These are phyloP conservation scores for Tenebrosternarchus preto DNA, from an alignment of 2,113 vertebrate genomes.

Conservation along the genomic window DNA sequence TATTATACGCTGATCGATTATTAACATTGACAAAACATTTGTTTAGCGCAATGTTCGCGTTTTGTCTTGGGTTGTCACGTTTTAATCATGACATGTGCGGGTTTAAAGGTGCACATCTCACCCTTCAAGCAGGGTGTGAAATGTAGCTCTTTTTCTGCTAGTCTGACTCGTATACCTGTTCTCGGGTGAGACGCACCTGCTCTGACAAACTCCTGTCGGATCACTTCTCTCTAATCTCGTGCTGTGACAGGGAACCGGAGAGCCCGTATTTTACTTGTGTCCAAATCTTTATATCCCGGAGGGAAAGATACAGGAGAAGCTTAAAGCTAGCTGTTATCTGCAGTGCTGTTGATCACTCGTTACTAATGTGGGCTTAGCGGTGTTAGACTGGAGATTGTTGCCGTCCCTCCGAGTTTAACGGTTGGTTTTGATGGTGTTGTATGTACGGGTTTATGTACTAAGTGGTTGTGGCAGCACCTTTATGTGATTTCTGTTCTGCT, in stretches of 20 bases:
- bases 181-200: constrained; percentile 48
- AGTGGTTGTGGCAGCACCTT: too few relatives aligned
- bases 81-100: too few relatives aligned
- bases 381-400: background rate
- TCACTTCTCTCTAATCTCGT: constrained; percentile 72
- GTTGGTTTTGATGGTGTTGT: too few relatives aligned
- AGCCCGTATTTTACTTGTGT: constrained; percentile 72
- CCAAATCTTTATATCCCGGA: constrained; percentile 64
- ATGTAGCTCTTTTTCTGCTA: constrained; percentile 71
- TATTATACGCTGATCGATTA: too few relatives aligned
- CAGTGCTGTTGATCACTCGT: constrained; percentile 15
- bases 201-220: constrained; percentile 72
- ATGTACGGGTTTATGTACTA: too few relatives aligned
- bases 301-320: constrained; percentile 38
- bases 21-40: too few relatives aligned
- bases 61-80: too few relatives aligned
- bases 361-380: constrained; percentile 19
- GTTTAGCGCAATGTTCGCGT: too few relatives aligned
- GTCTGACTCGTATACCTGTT: constrained; percentile 49
- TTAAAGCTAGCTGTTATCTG: constrained; percentile 24
- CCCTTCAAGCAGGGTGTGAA: constrained; percentile 64
- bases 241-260: constrained; percentile 69
- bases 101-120: constrained; percentile 55
- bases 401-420: too few relatives aligned
- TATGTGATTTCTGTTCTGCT: too few relatives aligned